phyloP scores from a whole-genome alignment of 23 tunicate species.

The Styela clava region DNA sequence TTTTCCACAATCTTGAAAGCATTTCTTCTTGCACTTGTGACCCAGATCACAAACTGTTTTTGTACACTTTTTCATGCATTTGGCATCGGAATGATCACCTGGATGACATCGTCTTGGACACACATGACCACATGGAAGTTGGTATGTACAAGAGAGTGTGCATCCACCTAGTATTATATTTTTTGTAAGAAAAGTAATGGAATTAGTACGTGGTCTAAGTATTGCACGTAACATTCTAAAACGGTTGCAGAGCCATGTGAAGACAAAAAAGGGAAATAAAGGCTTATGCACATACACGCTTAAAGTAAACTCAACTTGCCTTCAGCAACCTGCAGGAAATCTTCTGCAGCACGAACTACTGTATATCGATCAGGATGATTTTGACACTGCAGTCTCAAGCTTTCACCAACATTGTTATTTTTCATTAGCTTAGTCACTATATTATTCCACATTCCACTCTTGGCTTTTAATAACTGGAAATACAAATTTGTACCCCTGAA shows the following conservation, averaged over 20 bases:
- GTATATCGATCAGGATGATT: constrained; percentile 53
- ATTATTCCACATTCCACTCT: constrained; percentile 61
- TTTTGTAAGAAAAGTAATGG: no score
- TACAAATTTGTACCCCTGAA: no score
- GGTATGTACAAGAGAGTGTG: constrained; percentile 40
- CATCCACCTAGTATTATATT: constrained; percentile 91
- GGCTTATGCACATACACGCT: no score
- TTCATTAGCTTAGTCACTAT: constrained; percentile 36
- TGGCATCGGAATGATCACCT: constrained; percentile 52
- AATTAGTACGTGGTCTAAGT: no score
- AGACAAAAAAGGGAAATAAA: no score
- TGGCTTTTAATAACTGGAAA: constrained; percentile 36
- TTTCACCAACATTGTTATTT: constrained; percentile 27
- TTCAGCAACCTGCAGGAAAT: constrained; percentile 63
- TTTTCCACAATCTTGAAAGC: constrained; percentile 30
- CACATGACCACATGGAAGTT: constrained; percentile 73
- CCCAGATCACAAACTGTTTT: constrained; percentile 31
- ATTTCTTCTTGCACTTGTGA: constrained; percentile 32
- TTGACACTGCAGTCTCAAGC: constrained; percentile 50
- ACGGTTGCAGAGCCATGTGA: no score
- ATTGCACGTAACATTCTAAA: no score
- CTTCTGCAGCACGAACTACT: constrained; percentile 27
- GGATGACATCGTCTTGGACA: constrained; percentile 72
- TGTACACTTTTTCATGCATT: constrained; percentile 45
- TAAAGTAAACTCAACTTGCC: no score